phyloP scores from a whole-genome alignment of 2,113 vertebrate genomes.

The human (Homo sapiens) region GRCh38 chr11:45049501-45050000 shows the following conservation, averaged over 20 bases:
- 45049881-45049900: not conserved
- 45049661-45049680: not conserved
- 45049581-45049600: not conserved
- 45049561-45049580: not conserved
- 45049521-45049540: not conserved
- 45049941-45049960: not conserved
- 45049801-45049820: too few relatives aligned
- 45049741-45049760: not conserved
- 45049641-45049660: not conserved
- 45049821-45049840: not conserved
- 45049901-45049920: not conserved
- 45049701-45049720: not conserved
- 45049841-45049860: not conserved
- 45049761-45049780: not conserved
- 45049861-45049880: not conserved
- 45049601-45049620: not conserved
- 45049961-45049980: not conserved
- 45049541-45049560: not conserved
- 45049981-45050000: not conserved
- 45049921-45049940: not conserved
- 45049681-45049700: not conserved
- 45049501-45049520: conserved; percentile 22
- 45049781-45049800: not conserved
- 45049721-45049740: not conserved
- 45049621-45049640: not conserved